Conservation (phyloP, 2,797 vertebrate species). For the Phoeniculus purpureus region DNA sequence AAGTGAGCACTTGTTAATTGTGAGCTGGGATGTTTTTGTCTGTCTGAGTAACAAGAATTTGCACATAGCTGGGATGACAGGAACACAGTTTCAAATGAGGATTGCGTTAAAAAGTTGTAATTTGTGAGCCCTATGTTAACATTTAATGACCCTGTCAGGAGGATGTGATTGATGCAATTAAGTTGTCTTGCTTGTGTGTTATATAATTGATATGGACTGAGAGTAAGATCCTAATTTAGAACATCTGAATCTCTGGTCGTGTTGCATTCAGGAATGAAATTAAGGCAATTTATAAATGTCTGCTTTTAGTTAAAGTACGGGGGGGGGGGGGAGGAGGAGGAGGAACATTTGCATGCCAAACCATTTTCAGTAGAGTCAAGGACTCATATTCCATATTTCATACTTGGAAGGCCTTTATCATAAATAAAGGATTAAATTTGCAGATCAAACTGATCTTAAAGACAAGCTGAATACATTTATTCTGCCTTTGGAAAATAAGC, state of each 20-base stretch:
- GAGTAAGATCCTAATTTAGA: constrained; percentile 85
- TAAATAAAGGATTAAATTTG: constrained; percentile 59
- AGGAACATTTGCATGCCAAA: constrained; percentile 75
- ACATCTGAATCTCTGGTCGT: constrained; percentile 86
- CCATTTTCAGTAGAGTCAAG: constrained; percentile 68
- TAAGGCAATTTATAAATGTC: constrained; percentile 83
- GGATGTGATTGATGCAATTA: constrained; percentile 82
- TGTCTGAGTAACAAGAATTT: constrained; percentile 9
- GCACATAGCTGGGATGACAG: constrained; percentile 31
- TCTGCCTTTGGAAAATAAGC: constrained; percentile 57
- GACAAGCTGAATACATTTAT: constrained; percentile 67
- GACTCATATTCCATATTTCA: constrained; percentile 66
- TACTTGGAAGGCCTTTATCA: constrained; percentile 71
- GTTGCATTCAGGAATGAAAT: constrained; percentile 83
- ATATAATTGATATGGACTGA: constrained; percentile 89
- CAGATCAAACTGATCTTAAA: constrained; percentile 70
- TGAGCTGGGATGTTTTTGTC: neutral
- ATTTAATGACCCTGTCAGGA: constrained; percentile 82
- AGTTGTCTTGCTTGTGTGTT: constrained; percentile 87
- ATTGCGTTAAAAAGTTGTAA: constrained; percentile 71
- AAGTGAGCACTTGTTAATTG: neutral
- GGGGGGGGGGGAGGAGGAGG: neutral
- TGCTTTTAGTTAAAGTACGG: constrained; percentile 76
- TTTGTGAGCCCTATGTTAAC: constrained; percentile 78
- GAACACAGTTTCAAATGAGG: constrained; percentile 47